Evolutionary conservation across 2,888 invertebrate genomes (phyloP), one percentile per base, ranked within the genome.

Genomic region (Rapana venosa): DNA sequence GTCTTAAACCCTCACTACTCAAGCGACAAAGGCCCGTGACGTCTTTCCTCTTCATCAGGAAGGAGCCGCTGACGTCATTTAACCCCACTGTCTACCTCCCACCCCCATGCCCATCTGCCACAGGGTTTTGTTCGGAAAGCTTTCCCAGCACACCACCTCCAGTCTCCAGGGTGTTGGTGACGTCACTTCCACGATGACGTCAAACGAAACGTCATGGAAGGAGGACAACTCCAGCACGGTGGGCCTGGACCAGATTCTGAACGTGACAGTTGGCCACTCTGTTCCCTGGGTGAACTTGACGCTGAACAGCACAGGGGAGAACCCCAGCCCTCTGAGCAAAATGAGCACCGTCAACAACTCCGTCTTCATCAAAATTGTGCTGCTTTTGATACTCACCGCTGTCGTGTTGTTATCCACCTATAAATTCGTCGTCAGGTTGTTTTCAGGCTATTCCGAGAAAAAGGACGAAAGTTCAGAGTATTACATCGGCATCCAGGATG

Each of bases 371-470:
- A 91, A 91, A 32, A 91, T 91, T 0, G 85, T 91, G 13, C 88
- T 91, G n/a, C 79, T 91, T 1, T 84, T 91, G 20, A 89, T 91
- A 17, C 87, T 91, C 22, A 91, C 91, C 26, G 91, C 91, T 6
- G 89, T 91, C 11, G 91, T 91, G 2, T 86, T 91, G 26, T 77
- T 91, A 0, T 89, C 90, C 35, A 90, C 91, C 5, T 91, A 91
- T 79, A 91, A 91, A 79, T 91, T 91, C 30, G 91, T 91, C 15
- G 91, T 91, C 36, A 87, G 91, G 15, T 91, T 91, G 13, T 91
- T 91, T 35, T 89, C 91, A 15, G 91, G 91, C 0, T 91, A 91
- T 66, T 61, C 91, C 30, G 91, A 91, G 90, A 88, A 90, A 32
- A 91, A 91, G 84, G 91, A 91, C 66, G 91, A 91, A 8, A 89